A percentile compares a stretch with the other conserved stretches of the same genome.
Conservation (phyloP, 2,797 vertebrate genomes). For the Phalloptychus januarius region DNA sequence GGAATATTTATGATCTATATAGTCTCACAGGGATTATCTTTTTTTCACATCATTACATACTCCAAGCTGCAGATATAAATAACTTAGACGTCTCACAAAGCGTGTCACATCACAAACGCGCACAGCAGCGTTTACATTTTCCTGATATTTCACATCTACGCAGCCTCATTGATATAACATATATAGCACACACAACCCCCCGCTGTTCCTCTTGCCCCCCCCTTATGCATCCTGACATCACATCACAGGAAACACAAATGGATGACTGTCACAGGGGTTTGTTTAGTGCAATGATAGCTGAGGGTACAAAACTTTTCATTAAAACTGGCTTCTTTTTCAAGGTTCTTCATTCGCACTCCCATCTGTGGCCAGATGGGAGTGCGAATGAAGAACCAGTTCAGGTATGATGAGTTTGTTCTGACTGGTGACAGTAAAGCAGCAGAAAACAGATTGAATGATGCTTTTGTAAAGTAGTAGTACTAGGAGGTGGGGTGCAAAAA, state of each 20-base stretch:
- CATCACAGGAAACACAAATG: background rate
- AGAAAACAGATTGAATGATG: background rate
- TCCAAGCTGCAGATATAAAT: background rate
- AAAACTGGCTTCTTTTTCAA: background rate
- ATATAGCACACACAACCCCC: background rate
- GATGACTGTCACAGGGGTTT: background rate
- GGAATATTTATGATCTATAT: background rate
- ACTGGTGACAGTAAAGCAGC: background rate
- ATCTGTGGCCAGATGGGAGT: background rate
- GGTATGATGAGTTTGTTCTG: background rate
- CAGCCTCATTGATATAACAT: background rate
- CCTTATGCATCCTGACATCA: background rate
- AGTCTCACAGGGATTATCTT: background rate
- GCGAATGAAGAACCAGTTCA: background rate
- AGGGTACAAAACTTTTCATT: background rate
- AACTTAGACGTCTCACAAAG: background rate
- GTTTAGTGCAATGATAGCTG: background rate
- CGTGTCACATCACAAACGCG: background rate
- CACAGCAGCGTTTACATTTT: background rate
- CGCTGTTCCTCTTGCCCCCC: too few relatives aligned
- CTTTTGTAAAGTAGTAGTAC: background rate
- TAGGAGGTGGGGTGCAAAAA: background rate
- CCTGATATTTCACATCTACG: background rate
- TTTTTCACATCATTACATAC: background rate
- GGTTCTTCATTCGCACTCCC: too few relatives aligned